These are phyloP conservation scores for Hirundichthys speculiger DNA, from an alignment of 2,113 vertebrate genomes.

Conservation along the genomic window DNA sequence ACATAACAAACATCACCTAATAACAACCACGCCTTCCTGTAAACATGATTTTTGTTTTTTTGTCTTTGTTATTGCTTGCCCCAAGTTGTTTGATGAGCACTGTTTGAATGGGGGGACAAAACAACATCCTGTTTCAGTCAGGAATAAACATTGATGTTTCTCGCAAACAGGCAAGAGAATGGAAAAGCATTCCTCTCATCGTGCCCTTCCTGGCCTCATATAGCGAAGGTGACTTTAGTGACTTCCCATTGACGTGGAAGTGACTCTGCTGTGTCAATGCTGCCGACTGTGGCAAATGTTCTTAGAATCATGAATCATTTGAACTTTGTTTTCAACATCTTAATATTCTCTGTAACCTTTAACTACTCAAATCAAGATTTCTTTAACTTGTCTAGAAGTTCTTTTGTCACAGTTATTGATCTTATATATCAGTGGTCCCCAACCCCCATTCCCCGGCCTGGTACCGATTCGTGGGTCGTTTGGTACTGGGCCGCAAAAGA, in stretches of 20 bases:
- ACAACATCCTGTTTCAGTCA: slow-evolving; percentile 75
- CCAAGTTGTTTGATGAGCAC: slow-evolving; percentile 40
- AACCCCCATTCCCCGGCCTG: too few relatives aligned
- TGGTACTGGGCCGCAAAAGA: too few relatives aligned
- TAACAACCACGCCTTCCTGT: slow-evolving; percentile 67
- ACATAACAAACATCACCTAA: slow-evolving; percentile 51
- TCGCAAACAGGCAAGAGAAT: slow-evolving; percentile 39
- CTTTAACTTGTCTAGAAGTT: too few relatives aligned
- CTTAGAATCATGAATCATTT: too few relatives aligned
- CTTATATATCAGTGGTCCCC: too few relatives aligned
- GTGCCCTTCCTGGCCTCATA: slow-evolving; percentile 64
- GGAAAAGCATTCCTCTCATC: slow-evolving; percentile 56
- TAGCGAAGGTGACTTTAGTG: slow-evolving; percentile 43
- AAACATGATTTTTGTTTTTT: slow-evolving; percentile 53
- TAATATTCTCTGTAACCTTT: too few relatives aligned
- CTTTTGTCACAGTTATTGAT: too few relatives aligned
- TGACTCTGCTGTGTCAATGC: slow-evolving; percentile 3
- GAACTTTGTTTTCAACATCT: too few relatives aligned
- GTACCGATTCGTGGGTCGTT: too few relatives aligned
- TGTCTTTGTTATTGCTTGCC: slow-evolving; percentile 62
- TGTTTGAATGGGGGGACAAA: slow-evolving; percentile 45
- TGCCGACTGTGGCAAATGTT: neutral
- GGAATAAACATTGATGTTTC: slow-evolving; percentile 74
- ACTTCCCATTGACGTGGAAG: slow-evolving; percentile 34
- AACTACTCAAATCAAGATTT: too few relatives aligned